Base-by-base conservation (phyloP, 2,797 vertebrate genomes). In the Parauchenoglanis ngamensis region DNA sequence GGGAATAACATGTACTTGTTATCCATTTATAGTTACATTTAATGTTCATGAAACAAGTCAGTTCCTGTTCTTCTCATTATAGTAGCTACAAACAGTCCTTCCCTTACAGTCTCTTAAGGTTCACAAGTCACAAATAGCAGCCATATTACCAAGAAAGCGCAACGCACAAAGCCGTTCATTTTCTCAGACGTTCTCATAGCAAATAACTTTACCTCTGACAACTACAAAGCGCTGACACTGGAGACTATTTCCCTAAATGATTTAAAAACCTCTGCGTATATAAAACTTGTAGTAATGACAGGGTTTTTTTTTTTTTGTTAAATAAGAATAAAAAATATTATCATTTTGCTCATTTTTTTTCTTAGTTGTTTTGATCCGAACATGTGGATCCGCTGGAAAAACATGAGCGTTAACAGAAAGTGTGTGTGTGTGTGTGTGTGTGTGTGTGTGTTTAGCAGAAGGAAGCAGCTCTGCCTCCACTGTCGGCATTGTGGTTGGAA, bases 401-500 rank as follows among this genome's bases (percentile, higher is more conserved):
- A 40, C 35, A 40, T 40, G 35, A 40, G 35, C 35, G 35, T 40
- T 3, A 40, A 40, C 35, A 40, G 3, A 40, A 40, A 40, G 25
- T 76, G n/a, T 79, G 77, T 79, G 77, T 79, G 52, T 78, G 25
- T 76, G n/a, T 79, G 77, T 79, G 77, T 79, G 52, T 78, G 35
- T 80, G 21, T 73, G 11, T 85, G 54, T 19, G 31, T 85, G 2
- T 52, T 59, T 75, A 87, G 87, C 44, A 61, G 65, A n/a, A 86
- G 49, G 1, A 25, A 65, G 57, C 21, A 8, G 28, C 76, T 35
- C 44, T 79, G 65, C 80, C 49, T 25, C 59, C 23, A 15, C 56
- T 28, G 8, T 46, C 68, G 86, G 40, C 11, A 85, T 89, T 23
- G 78, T 90, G 85, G 6, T 88, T 85, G 88, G 77, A 49, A 57